phyloP scores from a whole-genome alignment of 1,140 invertebrate genomes.

The Tetraneura akinire region DNA sequence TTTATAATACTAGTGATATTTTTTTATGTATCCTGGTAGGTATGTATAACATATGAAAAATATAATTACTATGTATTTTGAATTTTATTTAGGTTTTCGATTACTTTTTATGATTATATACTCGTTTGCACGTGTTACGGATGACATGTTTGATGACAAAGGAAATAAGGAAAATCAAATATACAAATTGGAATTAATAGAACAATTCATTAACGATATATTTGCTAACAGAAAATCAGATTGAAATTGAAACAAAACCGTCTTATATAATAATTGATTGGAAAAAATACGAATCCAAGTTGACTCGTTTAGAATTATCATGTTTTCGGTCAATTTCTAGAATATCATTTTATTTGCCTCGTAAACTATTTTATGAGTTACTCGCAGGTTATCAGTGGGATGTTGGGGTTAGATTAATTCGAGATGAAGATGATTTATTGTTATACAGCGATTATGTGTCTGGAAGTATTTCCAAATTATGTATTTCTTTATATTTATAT shows the following conservation, averaged over 20 bases:
- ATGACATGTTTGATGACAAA: conserved; percentile 16
- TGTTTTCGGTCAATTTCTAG: background rate
- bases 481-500: conserved; percentile 8
- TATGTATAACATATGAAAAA: no score
- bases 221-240: conserved; percentile 32
- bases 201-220: background rate
- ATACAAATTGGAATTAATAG: background rate
- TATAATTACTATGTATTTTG: no score
- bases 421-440: conserved; percentile 9
- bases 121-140: conserved; percentile 9
- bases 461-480: conserved; percentile 8
- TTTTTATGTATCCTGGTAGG: no score
- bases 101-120: conserved; percentile 20
- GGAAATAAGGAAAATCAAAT: background rate
- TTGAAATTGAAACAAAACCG: background rate
- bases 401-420: background rate
- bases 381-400: conserved; percentile 31
- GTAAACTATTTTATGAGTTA: conserved; percentile 10
- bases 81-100: conserved; percentile 17
- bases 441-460: conserved; percentile 11
- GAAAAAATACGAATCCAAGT: background rate
- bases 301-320: background rate
- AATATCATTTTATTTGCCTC: conserved; percentile 10
- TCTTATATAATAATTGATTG: background rate
- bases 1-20: no score